These are phyloP conservation scores for Zenarchopterus dispar DNA, from an alignment of 2,797 vertebrate species.

Conservation along the genomic window DNA sequence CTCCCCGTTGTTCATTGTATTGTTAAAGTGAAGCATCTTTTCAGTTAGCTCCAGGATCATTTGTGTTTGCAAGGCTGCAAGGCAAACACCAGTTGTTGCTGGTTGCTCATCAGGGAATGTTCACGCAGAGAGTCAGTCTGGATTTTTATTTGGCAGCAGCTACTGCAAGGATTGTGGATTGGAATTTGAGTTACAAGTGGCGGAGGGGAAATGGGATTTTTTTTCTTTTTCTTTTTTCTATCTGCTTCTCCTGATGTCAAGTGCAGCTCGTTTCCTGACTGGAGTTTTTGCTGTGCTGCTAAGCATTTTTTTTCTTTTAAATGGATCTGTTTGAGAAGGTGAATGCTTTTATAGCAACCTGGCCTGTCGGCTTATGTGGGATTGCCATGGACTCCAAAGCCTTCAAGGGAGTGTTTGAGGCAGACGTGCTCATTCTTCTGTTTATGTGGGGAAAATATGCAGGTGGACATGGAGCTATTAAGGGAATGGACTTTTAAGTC, in stretches of 20 bases:
- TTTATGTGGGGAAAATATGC: too few species aligned
- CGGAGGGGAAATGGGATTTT: conserved; percentile 45
- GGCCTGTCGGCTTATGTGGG: conserved; percentile 19
- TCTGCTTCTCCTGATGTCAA: conserved; percentile 39
- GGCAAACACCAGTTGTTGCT: conserved; percentile 36
- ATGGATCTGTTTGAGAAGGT: conserved; percentile 44
- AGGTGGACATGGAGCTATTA: too few species aligned
- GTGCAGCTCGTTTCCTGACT: conserved; percentile 43
- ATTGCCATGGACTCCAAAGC: conserved; percentile 41
- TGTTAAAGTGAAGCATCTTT: conserved; percentile 19
- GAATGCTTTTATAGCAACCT: conserved; percentile 28
- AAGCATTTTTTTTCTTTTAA: conserved; percentile 25
- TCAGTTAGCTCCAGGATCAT: conserved; percentile 25
- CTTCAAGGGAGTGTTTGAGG: conserved; percentile 21
- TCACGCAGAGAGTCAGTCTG: conserved; percentile 20
- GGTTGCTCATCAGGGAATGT: conserved; percentile 32
- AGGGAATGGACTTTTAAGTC: too few species aligned
- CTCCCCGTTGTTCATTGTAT: conserved; percentile 13
- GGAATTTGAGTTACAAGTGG: conserved; percentile 26
- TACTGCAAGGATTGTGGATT: conserved; percentile 17
- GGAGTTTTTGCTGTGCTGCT: conserved; percentile 26
- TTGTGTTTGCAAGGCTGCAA: conserved; percentile 24
- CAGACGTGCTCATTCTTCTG: neutral
- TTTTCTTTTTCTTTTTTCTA: conserved; percentile 28
- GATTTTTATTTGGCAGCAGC: conserved; percentile 46